Evolutionary conservation across 2,888 invertebrate genomes (phyloP).

Genomic region (Hemicrepidius hirtus): DNA sequence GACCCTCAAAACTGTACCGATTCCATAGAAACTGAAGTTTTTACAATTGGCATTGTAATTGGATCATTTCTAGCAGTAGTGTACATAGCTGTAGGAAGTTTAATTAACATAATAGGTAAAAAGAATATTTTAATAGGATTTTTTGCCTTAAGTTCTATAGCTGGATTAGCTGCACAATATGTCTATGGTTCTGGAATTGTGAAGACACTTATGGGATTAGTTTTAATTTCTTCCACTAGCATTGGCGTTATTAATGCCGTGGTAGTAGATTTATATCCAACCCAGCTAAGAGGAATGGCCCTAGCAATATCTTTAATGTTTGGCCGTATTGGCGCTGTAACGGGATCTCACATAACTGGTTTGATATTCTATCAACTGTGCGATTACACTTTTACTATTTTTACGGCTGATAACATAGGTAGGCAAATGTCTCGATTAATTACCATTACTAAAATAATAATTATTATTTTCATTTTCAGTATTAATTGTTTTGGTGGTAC

Average conservation of each 20-base stretch:
- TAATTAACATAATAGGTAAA: slow-evolving; percentile 75
- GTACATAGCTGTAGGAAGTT: slow-evolving; percentile 66
- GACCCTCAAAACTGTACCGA: slow-evolving; percentile 61
- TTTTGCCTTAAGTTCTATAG: slow-evolving; percentile 61
- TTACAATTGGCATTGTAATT: slow-evolving; percentile 64
- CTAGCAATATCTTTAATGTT: slow-evolving; percentile 74
- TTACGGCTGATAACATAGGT: slow-evolving; percentile 67
- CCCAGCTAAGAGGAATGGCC: slow-evolving; percentile 73
- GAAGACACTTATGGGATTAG: slow-evolving; percentile 65
- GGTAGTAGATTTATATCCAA: slow-evolving; percentile 70
- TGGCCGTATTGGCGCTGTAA: slow-evolving; percentile 73
- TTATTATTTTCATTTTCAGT: slow-evolving; percentile 55
- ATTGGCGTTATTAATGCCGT: slow-evolving; percentile 67
- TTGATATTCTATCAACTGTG: slow-evolving; percentile 71
- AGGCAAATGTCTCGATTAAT: slow-evolving; percentile 55
- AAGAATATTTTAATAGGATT: slow-evolving; percentile 68
- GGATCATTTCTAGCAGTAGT: slow-evolving; percentile 63
- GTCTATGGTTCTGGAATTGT: slow-evolving; percentile 58
- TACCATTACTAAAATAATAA: background rate
- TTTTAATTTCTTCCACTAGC: slow-evolving; percentile 66
- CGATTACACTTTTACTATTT: slow-evolving; percentile 70
- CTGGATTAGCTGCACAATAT: slow-evolving; percentile 67
- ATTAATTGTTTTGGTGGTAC: slow-evolving; percentile 59
- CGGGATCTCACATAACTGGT: slow-evolving; percentile 72
- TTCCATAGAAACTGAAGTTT: slow-evolving; percentile 66